A percentile compares a stretch with the other conserved stretches of the same genome.
Conservation (phyloP, 2,113 vertebrate genomes). For the Pimephales promelas region DNA sequence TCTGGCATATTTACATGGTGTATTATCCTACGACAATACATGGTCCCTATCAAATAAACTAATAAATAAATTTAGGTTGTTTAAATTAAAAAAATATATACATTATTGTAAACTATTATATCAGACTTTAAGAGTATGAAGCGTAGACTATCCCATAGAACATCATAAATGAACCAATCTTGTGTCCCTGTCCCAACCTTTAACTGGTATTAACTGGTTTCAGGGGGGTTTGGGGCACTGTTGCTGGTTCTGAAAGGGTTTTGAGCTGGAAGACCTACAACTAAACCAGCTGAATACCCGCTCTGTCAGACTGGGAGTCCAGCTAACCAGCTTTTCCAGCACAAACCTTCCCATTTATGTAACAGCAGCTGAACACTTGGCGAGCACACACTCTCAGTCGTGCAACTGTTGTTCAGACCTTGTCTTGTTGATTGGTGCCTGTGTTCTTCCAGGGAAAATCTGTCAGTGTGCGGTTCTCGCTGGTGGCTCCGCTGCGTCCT, state of each 20-base stretch:
- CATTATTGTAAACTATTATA: background rate
- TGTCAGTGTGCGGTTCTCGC: constrained; percentile 84
- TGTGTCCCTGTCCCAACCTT: background rate
- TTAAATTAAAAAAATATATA: too few relatives aligned
- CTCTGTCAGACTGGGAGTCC: background rate
- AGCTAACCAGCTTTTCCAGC: constrained; percentile 15
- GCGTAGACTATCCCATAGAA: background rate
- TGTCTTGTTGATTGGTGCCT: constrained; percentile 10
- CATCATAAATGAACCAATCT: background rate
- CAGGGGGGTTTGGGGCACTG: background rate
- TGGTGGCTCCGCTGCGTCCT: constrained; percentile 92
- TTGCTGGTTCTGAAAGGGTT: background rate
- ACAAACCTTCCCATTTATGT: constrained; percentile 2
- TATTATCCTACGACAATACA: too few relatives aligned
- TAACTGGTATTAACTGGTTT: background rate
- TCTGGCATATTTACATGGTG: too few relatives aligned
- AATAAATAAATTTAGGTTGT: too few relatives aligned
- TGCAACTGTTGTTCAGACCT: constrained; percentile 13
- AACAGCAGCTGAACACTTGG: background rate
- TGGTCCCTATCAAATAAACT: too few relatives aligned
- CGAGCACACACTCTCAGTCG: background rate
- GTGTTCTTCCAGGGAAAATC: constrained; percentile 85
- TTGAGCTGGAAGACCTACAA: background rate
- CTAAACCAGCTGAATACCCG: background rate
- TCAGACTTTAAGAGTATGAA: background rate